Evolutionary conservation across 2,797 vertebrate species (phyloP), one percentile per base, ranked within the genome.

Genomic region (Urophycis tenuis): DNA sequence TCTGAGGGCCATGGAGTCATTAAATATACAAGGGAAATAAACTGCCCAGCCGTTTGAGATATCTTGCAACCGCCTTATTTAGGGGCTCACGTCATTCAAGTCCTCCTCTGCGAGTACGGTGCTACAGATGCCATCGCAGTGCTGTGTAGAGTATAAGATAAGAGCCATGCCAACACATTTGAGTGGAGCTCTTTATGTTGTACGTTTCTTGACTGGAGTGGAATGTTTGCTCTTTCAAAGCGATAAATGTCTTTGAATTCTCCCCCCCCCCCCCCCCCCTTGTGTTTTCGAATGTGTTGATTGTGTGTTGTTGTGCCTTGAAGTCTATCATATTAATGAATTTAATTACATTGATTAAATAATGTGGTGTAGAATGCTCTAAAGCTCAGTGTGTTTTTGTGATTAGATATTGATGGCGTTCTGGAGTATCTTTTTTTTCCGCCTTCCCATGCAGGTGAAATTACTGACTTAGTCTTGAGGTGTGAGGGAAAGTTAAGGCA

Each of bases 1-100:
- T 89, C 90, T 91, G 92, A 92, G 87, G 74, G 84, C 86, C 83
- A 81, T 82, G 75, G 35, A 89, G 86, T 91, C 87, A 91, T 92
- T 90, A 91, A 85, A 89, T 87, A 86, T 88, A 89, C 85, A 81
- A 86, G 80, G 41, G 78, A 89, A 87, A 92, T 90, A 90, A 92
- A 90, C 87, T 89, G 88, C 87, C 82, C 84, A 85, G 80, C 89
- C 88, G 86, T 8, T 29, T 30, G 88, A 88, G 88, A 90, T 85
- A 89, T 83, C 81, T 79, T 1, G 32, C 83, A 85, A 86, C 85
- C 85, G 79, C 79, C 81, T 89, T 75, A 88, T 88, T 90, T 86
- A 84, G 81, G 84, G 80, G 76, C 86, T 89, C 81, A 85, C 79
- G 85, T 79, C 87, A 83, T 73, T 82, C 81, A 84, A 72, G 2